phyloP scores from a whole-genome alignment of 2,888 invertebrate genomes.

The Latrodectus hesperus region DNA sequence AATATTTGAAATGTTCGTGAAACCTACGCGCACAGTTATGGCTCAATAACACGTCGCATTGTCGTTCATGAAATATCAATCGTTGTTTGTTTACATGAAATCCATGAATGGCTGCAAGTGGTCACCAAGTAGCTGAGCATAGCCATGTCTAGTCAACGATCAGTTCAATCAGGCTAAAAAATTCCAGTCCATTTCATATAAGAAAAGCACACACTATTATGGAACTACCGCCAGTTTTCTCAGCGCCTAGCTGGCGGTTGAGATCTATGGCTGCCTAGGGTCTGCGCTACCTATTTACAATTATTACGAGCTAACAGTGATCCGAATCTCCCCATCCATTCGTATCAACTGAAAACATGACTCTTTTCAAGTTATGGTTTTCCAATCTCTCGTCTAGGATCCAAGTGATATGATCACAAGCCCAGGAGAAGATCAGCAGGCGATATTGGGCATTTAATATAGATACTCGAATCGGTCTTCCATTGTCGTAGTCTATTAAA shows the following conservation, averaged over 20 bases:
- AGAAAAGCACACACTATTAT: neutral
- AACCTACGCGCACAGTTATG: neutral
- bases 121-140: neutral
- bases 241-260: neutral
- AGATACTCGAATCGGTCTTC: too few species aligned
- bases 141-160: slow-evolving; percentile 8
- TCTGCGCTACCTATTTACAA: neutral
- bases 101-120: neutral
- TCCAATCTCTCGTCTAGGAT: neutral
- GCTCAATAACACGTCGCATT: neutral
- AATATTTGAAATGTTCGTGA: neutral
- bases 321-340: neutral
- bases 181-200: neutral
- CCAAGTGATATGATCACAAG: neutral
- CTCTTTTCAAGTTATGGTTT: neutral
- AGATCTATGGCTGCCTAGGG: neutral
- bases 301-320: too few species aligned
- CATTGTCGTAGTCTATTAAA: too few species aligned
- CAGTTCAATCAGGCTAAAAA: neutral
- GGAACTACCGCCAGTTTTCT: neutral
- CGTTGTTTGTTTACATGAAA: slow-evolving; percentile 11
- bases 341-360: neutral
- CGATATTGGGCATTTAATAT: neutral
- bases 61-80: slow-evolving; percentile 1
- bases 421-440: neutral